A percentile compares a stretch with the other conserved stretches of the same genome.
These are phyloP conservation scores for Torymus auratus DNA, from an alignment of 2,888 invertebrate genomes.

Conservation along the genomic window DNA sequence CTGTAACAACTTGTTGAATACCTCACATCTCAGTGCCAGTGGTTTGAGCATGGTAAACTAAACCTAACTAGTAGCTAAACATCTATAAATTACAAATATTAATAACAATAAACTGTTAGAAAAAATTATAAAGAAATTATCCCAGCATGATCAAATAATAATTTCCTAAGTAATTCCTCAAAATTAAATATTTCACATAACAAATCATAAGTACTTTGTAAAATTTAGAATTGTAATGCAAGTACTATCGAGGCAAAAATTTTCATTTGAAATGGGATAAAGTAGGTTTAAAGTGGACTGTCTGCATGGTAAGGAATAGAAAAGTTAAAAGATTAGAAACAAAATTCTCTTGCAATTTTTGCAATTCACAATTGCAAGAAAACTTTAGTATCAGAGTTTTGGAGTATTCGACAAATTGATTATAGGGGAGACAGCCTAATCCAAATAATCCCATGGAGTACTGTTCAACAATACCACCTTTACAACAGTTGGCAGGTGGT, in stretches of 20 bases:
- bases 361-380: slow-evolving; percentile 10
- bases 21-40: slow-evolving; percentile 65
- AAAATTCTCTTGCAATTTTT: neutral
- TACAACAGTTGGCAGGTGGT: slow-evolving; percentile 83
- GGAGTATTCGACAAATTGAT: slow-evolving; percentile 76
- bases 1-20: slow-evolving; percentile 76
- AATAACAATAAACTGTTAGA: neutral
- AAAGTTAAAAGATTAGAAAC: neutral
- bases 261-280: too few relatives aligned
- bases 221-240: too few relatives aligned
- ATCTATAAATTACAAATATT: slow-evolving; percentile 10
- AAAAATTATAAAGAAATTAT: slow-evolving; percentile 2
- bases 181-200: too few relatives aligned
- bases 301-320: slow-evolving; percentile 33
- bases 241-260: neutral
- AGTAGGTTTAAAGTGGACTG: neutral
- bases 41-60: slow-evolving; percentile 63
- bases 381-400: slow-evolving; percentile 62
- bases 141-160: slow-evolving; percentile 41
- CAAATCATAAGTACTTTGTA: too few relatives aligned
- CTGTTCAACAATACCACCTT: slow-evolving; percentile 89
- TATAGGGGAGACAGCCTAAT: slow-evolving; percentile 82
- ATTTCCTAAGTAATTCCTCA: neutral
- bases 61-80: slow-evolving; percentile 12
- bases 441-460: slow-evolving; percentile 93